Percentiles rank a stretch among this genome's conserved stretches.
phyloP scores from a whole-genome alignment of 2,797 vertebrate genomes.

The Sylvilagus floridanus region DNA sequence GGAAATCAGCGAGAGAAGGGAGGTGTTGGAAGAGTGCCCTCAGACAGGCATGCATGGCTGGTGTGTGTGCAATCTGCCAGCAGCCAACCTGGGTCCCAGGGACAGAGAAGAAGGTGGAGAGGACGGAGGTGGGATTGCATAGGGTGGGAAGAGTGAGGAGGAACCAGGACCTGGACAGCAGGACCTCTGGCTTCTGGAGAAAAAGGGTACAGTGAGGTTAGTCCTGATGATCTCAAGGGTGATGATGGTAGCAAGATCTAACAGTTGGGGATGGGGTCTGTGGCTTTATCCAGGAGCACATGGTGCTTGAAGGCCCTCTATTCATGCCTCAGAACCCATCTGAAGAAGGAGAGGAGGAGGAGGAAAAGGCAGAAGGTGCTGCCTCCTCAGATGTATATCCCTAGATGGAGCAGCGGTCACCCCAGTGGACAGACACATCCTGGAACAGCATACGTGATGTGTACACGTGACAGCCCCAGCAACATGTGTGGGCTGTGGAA shows the following conservation, averaged over 20 bases:
- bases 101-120: neutral
- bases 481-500: fast-evolving
- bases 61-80: neutral
- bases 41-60: neutral
- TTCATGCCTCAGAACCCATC: neutral
- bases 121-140: neutral
- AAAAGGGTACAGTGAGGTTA: neutral
- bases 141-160: neutral
- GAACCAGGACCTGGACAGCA: too few relatives aligned
- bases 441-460: neutral
- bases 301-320: neutral
- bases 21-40: neutral
- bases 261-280: neutral
- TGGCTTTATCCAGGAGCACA: neutral
- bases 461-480: neutral
- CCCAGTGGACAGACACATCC: neutral
- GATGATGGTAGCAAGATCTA: neutral
- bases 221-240: neutral
- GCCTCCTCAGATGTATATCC: neutral
- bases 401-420: neutral
- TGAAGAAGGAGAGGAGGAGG: neutral
- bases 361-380: neutral
- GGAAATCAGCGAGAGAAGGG: neutral
- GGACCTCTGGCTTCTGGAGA: neutral
- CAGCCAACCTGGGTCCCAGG: neutral